Percentiles rank a stretch among this genome's conserved stretches.
These are phyloP conservation scores for Thamnaconus septentrionalis DNA, from an alignment of 2,113 vertebrate genomes.

Conservation along the genomic window DNA sequence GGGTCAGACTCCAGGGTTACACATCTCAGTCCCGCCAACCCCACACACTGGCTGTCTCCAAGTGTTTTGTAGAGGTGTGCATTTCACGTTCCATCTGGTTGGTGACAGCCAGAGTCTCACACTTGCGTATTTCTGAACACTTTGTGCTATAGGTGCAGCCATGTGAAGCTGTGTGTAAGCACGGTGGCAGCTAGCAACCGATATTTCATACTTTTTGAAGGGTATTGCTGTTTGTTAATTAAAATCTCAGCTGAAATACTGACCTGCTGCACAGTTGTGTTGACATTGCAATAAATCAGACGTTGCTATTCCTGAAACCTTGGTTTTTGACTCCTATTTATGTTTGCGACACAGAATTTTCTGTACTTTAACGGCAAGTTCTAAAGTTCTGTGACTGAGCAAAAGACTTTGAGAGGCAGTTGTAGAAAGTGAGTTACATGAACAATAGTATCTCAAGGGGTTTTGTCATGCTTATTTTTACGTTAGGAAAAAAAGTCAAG, in stretches of 20 bases:
- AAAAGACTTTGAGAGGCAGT: no score
- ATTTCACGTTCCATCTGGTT: constrained; percentile 36
- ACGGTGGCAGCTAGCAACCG: neutral
- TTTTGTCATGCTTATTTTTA: no score
- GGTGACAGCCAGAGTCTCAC: constrained; percentile 18
- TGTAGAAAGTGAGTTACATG: no score
- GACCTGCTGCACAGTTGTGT: neutral
- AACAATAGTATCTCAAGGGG: no score
- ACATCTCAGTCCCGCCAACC: constrained; percentile 36
- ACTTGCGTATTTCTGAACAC: neutral
- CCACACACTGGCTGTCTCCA: constrained; percentile 30
- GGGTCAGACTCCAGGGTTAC: constrained; percentile 52
- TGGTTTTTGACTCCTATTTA: no score
- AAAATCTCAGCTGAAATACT: no score
- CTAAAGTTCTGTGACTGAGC: no score
- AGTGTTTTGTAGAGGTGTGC: constrained; percentile 17
- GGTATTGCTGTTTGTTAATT: neutral
- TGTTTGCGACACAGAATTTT: no score
- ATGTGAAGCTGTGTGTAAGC: neutral
- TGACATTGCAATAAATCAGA: no score
- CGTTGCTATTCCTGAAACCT: no score
- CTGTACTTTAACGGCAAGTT: no score
- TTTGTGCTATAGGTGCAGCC: neutral
- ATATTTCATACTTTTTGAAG: neutral
- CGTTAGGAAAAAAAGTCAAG: no score